A percentile compares a stretch with the other conserved stretches of the same genome.
phyloP scores from a whole-genome alignment of 2,797 vertebrate genomes.

The Hippocampus kuda region DNA sequence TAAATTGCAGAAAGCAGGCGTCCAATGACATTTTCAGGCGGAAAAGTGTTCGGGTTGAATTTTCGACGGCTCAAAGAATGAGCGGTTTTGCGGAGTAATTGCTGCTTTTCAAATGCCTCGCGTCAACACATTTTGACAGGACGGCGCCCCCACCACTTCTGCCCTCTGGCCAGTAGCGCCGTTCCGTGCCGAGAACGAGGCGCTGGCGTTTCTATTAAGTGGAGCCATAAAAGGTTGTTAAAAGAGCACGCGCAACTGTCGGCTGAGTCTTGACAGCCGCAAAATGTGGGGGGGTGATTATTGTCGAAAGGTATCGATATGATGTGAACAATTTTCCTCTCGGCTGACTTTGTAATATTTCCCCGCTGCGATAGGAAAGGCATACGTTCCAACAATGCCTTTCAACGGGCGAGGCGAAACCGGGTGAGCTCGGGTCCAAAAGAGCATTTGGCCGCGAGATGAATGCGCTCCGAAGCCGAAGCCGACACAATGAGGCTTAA shows the following conservation, averaged over 20 bases:
- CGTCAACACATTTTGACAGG: conserved; percentile 37
- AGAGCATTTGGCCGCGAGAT: conserved; percentile 52
- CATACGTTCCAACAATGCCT: conserved; percentile 26
- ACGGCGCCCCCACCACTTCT: conserved; percentile 9
- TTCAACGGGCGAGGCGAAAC: conserved; percentile 29
- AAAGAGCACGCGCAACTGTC: conserved; percentile 39
- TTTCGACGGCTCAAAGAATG: neutral
- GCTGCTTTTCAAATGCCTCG: conserved; percentile 18
- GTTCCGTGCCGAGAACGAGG: conserved; percentile 31
- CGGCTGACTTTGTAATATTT: neutral
- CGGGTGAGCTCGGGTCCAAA: conserved; percentile 56
- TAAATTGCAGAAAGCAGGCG: neutral
- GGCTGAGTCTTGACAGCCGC: conserved; percentile 37
- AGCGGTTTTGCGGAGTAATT: neutral
- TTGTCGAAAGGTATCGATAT: conserved; percentile 1
- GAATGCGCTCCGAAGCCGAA: conserved; percentile 48
- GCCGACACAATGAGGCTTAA: conserved; percentile 60
- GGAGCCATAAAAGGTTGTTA: conserved; percentile 41
- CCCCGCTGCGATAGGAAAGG: conserved; percentile 2
- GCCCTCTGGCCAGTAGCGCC: conserved; percentile 25
- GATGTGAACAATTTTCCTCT: neutral
- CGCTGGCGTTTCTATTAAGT: conserved; percentile 60
- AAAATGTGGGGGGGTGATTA: conserved; percentile 16
- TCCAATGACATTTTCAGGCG: neutral
- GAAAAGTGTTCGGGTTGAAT: neutral